Evolutionary conservation across 2,888 invertebrate genomes (phyloP), one percentile per base, ranked within the genome.

Genomic region (Nipponacmea schrenckii): DNA sequence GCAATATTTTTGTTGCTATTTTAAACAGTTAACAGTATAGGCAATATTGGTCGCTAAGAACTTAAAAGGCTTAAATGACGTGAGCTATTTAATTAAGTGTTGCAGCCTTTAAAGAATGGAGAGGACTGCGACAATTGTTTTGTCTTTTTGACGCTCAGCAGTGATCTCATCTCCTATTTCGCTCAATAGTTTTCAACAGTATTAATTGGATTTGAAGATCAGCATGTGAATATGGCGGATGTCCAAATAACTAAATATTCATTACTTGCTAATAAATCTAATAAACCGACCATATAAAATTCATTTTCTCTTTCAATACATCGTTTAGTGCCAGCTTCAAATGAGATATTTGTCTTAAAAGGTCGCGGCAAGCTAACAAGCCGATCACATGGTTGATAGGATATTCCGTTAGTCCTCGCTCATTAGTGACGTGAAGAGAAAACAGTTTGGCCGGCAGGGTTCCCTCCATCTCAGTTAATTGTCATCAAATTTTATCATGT

Each of bases 1-100:
- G 56, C 56, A 56, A 56, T 56, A 56, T 56, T 56, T 56, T 56
- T 56, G 56, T 56, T 20, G 20, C 56, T 56, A 56, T 56, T 56
- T 56, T 24, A 24, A 24, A 24, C 56, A 24, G 56, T 56, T 56
- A 24, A 56, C 56, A 56, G 10, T 56, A 24, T 56, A 56, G 20
- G 20, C 56, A 12, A 56, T 20, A 56, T 56, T 56, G 20, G 56
- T 20, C 20, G 10, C 8, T 56, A 24, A 56, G 14, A 56, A 24
- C 56, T 24, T 24, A 56, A 56, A 56, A 20, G 56, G 56, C 56
- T 56, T 24, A 56, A 20, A 56, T 20, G 24, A 56, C 24, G 56
- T 56, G 20, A 56, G 56, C 24, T 24, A 56, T 56, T 56, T 56
- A 56, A 56, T 56, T 56, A 56, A 56, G 56, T 56, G 56, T 12